phyloP scores from a whole-genome alignment of 2,113 vertebrate species.

The Rhinolophus sinicus region DNA sequence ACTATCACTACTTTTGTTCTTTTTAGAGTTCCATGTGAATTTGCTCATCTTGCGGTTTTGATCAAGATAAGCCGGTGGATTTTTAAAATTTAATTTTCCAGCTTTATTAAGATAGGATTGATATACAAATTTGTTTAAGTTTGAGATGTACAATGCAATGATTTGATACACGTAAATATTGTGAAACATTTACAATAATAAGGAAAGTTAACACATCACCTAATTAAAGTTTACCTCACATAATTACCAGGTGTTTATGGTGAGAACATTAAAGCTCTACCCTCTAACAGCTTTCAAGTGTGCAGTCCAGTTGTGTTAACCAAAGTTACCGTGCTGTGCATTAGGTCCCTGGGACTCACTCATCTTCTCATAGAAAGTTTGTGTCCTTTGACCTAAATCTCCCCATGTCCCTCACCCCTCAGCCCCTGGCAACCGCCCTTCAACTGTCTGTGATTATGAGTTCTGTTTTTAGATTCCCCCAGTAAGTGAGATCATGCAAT shows the following conservation, averaged over 20 bases:
- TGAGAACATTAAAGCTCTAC: neutral
- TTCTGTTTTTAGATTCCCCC: neutral
- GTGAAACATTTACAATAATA: neutral
- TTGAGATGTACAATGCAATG: neutral
- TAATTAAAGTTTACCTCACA: neutral
- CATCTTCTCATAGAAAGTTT: neutral
- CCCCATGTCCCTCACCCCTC: neutral
- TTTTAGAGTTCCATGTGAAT: neutral
- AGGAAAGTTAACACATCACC: neutral
- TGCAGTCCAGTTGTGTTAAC: neutral
- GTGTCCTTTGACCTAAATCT: neutral
- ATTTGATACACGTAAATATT: neutral
- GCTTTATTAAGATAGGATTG: neutral
- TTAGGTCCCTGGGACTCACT: neutral
- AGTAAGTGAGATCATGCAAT: neutral
- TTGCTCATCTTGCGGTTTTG: neutral
- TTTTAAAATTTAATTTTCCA: neutral
- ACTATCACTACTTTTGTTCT: neutral
- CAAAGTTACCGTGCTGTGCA: neutral
- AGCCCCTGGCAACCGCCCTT: neutral
- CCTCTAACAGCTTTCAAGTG: neutral
- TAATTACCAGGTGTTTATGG: neutral
- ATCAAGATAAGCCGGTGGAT: slow-evolving; percentile 22
- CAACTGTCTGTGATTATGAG: neutral
- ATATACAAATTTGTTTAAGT: neutral